Percentiles rank a stretch among this genome's conserved stretches.
Conservation (phyloP, 2,888 invertebrate genomes). For the Andrena minutula region DNA sequence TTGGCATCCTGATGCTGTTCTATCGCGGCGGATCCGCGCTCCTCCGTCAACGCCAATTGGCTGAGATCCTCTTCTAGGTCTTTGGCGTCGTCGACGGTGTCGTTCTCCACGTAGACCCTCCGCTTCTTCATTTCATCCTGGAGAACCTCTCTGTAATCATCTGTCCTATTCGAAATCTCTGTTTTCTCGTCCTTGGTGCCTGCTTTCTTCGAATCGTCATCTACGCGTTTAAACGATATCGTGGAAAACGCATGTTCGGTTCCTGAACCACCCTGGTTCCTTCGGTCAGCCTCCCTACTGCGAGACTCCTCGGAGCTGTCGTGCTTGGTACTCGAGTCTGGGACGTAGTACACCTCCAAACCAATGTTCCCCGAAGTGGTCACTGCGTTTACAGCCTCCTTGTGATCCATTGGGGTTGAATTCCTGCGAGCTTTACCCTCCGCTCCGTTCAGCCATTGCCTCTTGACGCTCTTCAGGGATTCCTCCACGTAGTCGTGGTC, state of each 20-base stretch:
- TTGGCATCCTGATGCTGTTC: constrained; percentile 30
- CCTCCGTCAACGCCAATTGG: constrained; percentile 38
- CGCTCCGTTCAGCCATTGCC: constrained; percentile 60
- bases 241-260: constrained; percentile 35
- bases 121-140: constrained; percentile 63
- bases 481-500: constrained; percentile 75
- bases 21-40: constrained; percentile 17
- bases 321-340: constrained; percentile 53
- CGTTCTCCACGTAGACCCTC: constrained; percentile 46
- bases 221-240: constrained; percentile 33
- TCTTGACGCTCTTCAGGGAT: constrained; percentile 75
- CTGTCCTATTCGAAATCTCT: constrained; percentile 39
- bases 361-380: constrained; percentile 40
- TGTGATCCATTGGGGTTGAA: constrained; percentile 43
- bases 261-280: constrained; percentile 15
- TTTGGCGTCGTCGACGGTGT: constrained; percentile 53
- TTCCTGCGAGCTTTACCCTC: constrained; percentile 65
- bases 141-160: constrained; percentile 52
- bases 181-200: constrained; percentile 1
- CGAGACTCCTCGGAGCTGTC: constrained; percentile 22
- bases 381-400: constrained; percentile 1
- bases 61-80: constrained; percentile 53
- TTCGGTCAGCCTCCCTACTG: constrained; percentile 15
- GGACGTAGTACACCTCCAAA: constrained; percentile 51
- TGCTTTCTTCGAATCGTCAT: constrained; percentile 23